Evolutionary conservation across 2,113 vertebrate genomes (phyloP).

Genomic region (Eira barbara): DNA sequence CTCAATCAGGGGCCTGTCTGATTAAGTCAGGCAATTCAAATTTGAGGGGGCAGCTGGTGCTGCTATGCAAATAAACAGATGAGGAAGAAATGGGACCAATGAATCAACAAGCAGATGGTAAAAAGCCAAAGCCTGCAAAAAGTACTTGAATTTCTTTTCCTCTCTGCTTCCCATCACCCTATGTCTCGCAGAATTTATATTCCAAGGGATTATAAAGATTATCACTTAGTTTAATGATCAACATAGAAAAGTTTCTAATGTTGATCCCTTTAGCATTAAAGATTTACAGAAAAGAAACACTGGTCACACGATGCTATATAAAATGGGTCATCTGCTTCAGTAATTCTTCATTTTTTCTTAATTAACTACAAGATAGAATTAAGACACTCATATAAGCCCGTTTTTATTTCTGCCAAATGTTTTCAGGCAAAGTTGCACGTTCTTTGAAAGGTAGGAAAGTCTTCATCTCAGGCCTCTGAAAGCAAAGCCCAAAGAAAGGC

Average conservation of each 20-base stretch:
- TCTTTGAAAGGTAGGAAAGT: background rate
- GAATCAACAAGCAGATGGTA: conserved; percentile 79
- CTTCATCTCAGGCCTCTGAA: background rate
- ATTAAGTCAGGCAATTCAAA: conserved; percentile 83
- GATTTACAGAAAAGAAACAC: conserved; percentile 31
- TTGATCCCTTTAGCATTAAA: conserved; percentile 3
- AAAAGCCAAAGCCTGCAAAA: conserved; percentile 73
- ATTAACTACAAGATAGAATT: conserved; percentile 22
- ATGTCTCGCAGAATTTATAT: conserved; percentile 58
- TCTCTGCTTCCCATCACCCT: conserved; percentile 36
- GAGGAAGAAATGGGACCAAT: conserved; percentile 73
- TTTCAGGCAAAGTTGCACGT: background rate
- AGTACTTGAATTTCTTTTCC: conserved; percentile 55
- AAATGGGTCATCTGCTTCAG: background rate
- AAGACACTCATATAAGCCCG: background rate
- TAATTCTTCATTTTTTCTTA: background rate
- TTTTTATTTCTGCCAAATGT: conserved; percentile 3
- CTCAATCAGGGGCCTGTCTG: conserved; percentile 83
- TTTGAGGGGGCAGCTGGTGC: conserved; percentile 79
- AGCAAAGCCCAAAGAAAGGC: background rate
- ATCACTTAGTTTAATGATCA: conserved; percentile 41
- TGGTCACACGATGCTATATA: background rate
- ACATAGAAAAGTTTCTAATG: background rate
- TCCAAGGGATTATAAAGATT: conserved; percentile 65
- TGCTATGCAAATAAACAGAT: conserved; percentile 79